phyloP scores from a whole-genome alignment of 2,113 vertebrate species.

The Maccullochella peelii region DNA sequence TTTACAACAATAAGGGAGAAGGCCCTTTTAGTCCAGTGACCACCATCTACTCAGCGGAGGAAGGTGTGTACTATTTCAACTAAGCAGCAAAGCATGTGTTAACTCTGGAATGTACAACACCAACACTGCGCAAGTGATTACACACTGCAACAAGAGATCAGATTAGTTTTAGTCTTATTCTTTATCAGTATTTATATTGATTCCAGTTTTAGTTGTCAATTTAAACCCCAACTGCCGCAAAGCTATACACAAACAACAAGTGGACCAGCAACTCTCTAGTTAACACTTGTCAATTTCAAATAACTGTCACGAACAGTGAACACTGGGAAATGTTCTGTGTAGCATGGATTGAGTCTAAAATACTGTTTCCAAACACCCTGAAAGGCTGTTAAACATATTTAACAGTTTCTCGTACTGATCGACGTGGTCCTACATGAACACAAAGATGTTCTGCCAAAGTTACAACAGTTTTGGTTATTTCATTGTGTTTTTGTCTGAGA shows the following conservation, averaged over 20 bases:
- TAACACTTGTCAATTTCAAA: neutral
- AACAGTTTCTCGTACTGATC: neutral
- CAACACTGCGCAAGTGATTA: neutral
- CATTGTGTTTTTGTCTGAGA: neutral
- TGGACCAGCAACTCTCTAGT: neutral
- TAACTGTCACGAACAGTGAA: neutral
- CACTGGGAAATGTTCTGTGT: neutral
- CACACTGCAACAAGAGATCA: neutral
- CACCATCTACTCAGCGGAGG: slow-evolving; percentile 93
- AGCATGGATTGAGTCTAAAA: neutral
- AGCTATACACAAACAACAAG: neutral
- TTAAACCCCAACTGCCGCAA: neutral
- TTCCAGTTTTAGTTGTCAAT: neutral
- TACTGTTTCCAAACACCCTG: neutral
- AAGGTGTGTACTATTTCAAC: slow-evolving; percentile 84
- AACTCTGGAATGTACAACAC: neutral
- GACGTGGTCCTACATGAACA: neutral
- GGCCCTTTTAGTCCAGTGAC: slow-evolving; percentile 91
- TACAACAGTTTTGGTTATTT: neutral
- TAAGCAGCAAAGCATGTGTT: neutral
- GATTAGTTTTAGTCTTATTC: neutral
- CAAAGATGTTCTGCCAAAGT: neutral
- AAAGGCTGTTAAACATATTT: neutral
- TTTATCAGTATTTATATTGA: neutral
- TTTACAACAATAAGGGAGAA: slow-evolving; percentile 97